Evolutionary conservation across 2,797 vertebrate genomes (phyloP), one percentile per base, ranked within the genome.

Genomic region (Oreonectes daqikongensis): DNA sequence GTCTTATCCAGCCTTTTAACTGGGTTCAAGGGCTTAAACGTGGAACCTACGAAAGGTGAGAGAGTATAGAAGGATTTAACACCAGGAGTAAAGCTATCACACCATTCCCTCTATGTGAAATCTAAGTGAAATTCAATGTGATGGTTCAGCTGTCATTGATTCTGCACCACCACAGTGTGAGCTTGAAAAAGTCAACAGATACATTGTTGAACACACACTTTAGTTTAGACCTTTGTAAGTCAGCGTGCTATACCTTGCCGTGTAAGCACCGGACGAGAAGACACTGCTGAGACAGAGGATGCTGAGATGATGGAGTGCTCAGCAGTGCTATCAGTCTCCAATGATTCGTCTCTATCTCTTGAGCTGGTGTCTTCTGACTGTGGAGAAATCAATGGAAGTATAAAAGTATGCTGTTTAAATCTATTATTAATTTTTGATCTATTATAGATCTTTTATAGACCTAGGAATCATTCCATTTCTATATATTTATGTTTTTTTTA

Each of bases 21-120:
- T 61, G 89, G 87, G 85, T 92, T 91, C 75, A 92, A 84, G 44
- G 93, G 93, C 82, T 92, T 94, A 82, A 94, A 94, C 63, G 93
- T 94, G 22, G 93, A 94, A 78, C 92, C 93, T 94, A 72, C 57
- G 63, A 22, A 9, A 15, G 20, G 63, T 57, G 50, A 17, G 17
- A 44, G 18, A 53, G 40, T 38, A 30, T 30, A 32, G 5, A 60
- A n/a, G 55, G 14, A 69, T 7, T 69, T 1, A 77, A 32, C 7
- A 30, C 15, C 3, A 55, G 24, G 26, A 32, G 15, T 15, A 48
- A 63, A 65, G 2, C 9, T 20, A 52, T 52, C 32, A 35, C 32
- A 11, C 20, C 9, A 35, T 60, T 32, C 3, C 55, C 14, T 59
- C 40, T 11, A 42, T 14, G 40, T 42, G 8, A 61, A 61, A n/a